These are phyloP conservation scores for Palloptera scutellata DNA, from an alignment of 2,888 invertebrate genomes.

Conservation along the genomic window DNA sequence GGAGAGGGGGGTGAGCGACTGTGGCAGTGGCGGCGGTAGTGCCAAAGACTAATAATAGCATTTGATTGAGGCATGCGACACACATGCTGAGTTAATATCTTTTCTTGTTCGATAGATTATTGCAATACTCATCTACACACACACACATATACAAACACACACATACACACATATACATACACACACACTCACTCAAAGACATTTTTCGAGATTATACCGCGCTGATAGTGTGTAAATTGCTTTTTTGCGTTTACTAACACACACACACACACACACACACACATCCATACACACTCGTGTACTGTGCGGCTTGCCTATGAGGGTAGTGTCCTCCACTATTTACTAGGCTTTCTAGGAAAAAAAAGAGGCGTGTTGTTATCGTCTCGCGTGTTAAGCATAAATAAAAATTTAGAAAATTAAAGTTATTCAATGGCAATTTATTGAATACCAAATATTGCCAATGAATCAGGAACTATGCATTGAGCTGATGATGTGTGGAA, in stretches of 20 bases:
- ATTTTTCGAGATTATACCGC: conserved; percentile 34
- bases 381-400: too few species aligned
- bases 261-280: conserved; percentile 6
- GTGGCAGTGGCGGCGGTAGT: conserved; percentile 15
- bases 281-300: not conserved
- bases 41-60: conserved; percentile 33
- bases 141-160: too few species aligned
- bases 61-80: conserved; percentile 39
- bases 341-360: too few species aligned
- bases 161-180: conserved; percentile 26
- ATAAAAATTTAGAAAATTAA: too few species aligned
- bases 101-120: conserved; percentile 31
- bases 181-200: too few species aligned
- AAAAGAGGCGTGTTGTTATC: not conserved
- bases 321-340: conserved; percentile 4
- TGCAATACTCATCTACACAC: conserved; percentile 4
- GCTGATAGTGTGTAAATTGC: conserved; percentile 38
- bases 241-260: conserved; percentile 31
- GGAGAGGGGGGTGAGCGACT: not conserved
- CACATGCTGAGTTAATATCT: conserved; percentile 42
- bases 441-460: too few species aligned
- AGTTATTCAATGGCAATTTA: too few species aligned
- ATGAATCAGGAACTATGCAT: too few species aligned
- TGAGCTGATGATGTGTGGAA: too few species aligned
- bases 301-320: not conserved